Evolutionary conservation across 2,113 vertebrate genomes (phyloP), one percentile per base, ranked within the genome.

Genomic region (Rutilus rutilus): DNA sequence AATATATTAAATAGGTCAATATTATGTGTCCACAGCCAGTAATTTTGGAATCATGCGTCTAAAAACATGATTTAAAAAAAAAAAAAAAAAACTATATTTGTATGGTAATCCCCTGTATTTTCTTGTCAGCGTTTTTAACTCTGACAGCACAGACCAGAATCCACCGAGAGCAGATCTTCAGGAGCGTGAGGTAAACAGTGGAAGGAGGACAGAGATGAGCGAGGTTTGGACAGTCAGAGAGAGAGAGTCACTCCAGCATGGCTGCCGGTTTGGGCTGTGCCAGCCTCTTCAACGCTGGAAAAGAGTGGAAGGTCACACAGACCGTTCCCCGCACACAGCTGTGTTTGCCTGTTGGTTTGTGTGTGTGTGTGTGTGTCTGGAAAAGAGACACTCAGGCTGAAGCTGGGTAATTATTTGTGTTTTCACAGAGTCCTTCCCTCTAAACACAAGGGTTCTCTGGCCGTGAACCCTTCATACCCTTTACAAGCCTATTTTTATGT

Each of bases 391-490:
- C 78, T 33, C 52, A 57, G 75, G 30, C 89, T 92, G 91, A 94
- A 92, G 92, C 93, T 89, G 89, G 83, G 88, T 92, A 93, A 95
- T 92, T 92, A 93, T 94, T 91, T 93, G 92, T 92, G 91, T 90
- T 86, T 54, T 82, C 65, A 80, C 59, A 83, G 64, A 88, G 85
- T 76, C 65, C 25, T 74, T 88, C 74, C 86, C 59, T 85, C 85
- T 83, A 88, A 86, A 89, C 84, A 84, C 81, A 88, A 90, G 92
- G 85, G 52, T 86, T 71, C 87, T 88, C 87, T 84, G 90, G 92
- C 91, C 90, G 85, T 89, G 90, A 91, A 91, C 89, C 85, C 90
- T 87, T 92, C 92, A 93, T 93, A 93, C 91, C 82, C 60, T 73
- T 91, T 89, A 90, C 90, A 90, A 90, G 86, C 89, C 91, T 92